Evolutionary conservation across 2,888 invertebrate species (phyloP).

Genomic region (Acleris laterana): DNA sequence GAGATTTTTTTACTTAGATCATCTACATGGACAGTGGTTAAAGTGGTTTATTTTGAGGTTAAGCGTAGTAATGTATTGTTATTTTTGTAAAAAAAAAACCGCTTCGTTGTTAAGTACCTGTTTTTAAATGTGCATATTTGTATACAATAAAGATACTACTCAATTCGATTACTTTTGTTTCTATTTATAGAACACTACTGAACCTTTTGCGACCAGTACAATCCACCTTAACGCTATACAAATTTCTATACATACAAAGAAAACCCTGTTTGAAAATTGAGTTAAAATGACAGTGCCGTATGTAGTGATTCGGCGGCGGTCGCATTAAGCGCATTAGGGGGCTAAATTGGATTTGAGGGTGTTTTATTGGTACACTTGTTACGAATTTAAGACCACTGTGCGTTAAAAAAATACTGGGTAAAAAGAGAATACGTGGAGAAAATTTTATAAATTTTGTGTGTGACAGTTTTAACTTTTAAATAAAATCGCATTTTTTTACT

Average conservation of each 20-base stretch:
- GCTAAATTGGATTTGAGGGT: conserved; percentile 82
- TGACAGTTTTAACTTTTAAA: no score
- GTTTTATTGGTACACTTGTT: conserved; percentile 83
- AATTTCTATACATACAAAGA: conserved; percentile 71
- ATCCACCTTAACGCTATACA: conserved; percentile 11
- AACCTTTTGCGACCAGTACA: neutral
- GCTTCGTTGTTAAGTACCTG: no score
- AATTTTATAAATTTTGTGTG: conserved; percentile 17
- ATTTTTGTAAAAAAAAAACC: no score
- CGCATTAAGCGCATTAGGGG: conserved; percentile 82
- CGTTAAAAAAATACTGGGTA: conserved; percentile 44
- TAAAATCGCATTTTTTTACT: no score
- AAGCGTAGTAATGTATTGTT: no score
- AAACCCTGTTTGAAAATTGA: conserved; percentile 75
- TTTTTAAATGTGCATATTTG: no score
- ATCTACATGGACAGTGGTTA: no score
- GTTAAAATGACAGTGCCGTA: conserved; percentile 84
- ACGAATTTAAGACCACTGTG: conserved; percentile 70
- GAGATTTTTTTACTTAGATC: no score
- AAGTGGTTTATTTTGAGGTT: no score
- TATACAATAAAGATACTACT: no score
- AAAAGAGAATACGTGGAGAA: conserved; percentile 59
- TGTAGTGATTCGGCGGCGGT: conserved; percentile 83
- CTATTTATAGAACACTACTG: neutral
- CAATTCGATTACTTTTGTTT: no score